Evolutionary conservation across 1,140 invertebrate species (phyloP).

Genomic region (Drepana arcuata): DNA sequence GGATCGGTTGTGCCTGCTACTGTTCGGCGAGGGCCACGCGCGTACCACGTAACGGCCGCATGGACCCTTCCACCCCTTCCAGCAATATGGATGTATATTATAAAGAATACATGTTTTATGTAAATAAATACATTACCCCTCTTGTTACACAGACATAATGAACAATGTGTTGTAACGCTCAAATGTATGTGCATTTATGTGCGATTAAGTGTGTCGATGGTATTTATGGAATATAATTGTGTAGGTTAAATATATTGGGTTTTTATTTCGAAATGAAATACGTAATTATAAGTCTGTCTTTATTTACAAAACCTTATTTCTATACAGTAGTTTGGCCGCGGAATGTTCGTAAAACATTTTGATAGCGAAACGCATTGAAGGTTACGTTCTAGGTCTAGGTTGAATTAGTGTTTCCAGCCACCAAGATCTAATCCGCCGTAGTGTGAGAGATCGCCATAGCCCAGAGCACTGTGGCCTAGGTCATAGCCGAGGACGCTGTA

Average conservation of each 20-base stretch:
- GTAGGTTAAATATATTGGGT: too few species aligned
- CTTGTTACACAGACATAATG: too few species aligned
- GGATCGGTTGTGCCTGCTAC: constrained; percentile 88
- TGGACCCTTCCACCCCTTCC: not conserved
- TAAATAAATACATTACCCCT: constrained; percentile 14
- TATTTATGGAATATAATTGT: constrained; percentile 53
- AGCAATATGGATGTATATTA: constrained; percentile 3
- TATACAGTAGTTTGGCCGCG: too few species aligned
- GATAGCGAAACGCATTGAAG: too few species aligned
- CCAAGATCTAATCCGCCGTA: constrained; percentile 6
- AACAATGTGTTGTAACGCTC: constrained; percentile 34
- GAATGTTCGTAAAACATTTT: too few species aligned
- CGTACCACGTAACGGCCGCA: constrained; percentile 20
- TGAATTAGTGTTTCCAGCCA: constrained; percentile 14
- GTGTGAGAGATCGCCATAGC: constrained; percentile 16
- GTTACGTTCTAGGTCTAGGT: too few species aligned
- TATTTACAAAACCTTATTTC: too few species aligned
- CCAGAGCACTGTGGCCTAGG: constrained; percentile 7
- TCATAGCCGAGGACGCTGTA: constrained; percentile 4
- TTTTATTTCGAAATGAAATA: too few species aligned
- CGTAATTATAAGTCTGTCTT: too few species aligned
- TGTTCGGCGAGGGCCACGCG: constrained; percentile 87
- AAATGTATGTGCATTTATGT: constrained; percentile 56
- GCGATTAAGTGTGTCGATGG: constrained; percentile 44
- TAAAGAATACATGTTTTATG: constrained; percentile 5